A percentile compares a stretch with the other conserved stretches of the same genome.
Conservation (phyloP, 2,797 vertebrate species). For the Falco biarmicus region DNA sequence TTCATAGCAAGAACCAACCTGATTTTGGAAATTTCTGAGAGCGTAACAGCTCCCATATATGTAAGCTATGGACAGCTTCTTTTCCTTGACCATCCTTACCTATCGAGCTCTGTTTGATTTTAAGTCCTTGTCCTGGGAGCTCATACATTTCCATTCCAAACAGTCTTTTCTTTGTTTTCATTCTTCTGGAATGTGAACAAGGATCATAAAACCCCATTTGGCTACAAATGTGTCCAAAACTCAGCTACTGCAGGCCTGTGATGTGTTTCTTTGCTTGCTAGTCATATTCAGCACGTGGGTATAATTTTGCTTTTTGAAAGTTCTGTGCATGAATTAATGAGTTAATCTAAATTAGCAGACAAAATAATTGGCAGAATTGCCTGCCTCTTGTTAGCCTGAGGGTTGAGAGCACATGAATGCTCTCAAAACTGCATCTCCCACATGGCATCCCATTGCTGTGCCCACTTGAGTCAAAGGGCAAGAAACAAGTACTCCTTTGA, state of each 20-base stretch:
- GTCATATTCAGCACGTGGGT: neutral
- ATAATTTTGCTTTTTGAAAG: neutral
- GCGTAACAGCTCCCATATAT: neutral
- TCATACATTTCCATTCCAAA: neutral
- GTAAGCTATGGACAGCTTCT: neutral
- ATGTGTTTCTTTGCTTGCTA: neutral
- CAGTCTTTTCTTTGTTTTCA: neutral
- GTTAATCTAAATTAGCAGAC: constrained; percentile 5
- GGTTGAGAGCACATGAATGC: neutral
- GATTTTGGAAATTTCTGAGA: neutral
- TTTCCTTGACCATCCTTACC: neutral
- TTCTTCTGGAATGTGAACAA: neutral
- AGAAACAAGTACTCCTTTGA: constrained; percentile 75
- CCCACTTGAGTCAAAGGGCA: constrained; percentile 67
- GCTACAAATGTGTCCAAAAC: neutral
- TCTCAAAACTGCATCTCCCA: constrained; percentile 42
- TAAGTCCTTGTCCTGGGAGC: neutral
- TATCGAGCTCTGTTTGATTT: neutral
- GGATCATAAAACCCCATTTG: neutral
- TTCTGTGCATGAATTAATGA: neutral
- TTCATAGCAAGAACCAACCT: neutral
- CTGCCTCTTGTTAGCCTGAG: neutral
- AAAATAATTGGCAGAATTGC: neutral
- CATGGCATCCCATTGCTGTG: constrained; percentile 51
- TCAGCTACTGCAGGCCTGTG: neutral